Evolutionary conservation across 2,113 vertebrate species (phyloP).

Genomic region (Archocentrus centrarchus): DNA sequence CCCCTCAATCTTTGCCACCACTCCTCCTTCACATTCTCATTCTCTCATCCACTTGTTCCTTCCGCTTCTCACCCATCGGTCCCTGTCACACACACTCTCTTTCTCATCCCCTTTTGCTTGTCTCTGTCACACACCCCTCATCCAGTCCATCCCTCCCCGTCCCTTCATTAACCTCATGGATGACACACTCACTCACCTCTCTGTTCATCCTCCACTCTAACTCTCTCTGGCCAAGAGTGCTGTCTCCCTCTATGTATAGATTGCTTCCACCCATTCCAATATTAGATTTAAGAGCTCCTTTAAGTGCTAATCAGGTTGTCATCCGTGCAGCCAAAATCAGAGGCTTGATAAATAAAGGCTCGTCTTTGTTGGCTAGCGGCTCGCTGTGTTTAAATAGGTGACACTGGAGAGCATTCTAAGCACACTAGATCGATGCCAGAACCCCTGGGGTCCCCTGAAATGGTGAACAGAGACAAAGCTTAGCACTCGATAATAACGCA

Average conservation of each 20-base stretch:
- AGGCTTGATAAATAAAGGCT: constrained; percentile 78
- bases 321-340: constrained; percentile 75
- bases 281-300: constrained; percentile 74
- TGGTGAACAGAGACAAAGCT: constrained; percentile 78
- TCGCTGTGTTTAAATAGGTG: constrained; percentile 78
- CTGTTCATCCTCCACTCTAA: constrained; percentile 57
- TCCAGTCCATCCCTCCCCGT: constrained; percentile 35
- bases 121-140: constrained; percentile 34
- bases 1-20: constrained; percentile 29
- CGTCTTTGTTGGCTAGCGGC: constrained; percentile 71
- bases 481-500: constrained; percentile 75
- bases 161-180: constrained; percentile 58
- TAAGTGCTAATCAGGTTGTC: constrained; percentile 83
- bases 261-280: constrained; percentile 55
- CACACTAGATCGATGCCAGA: constrained; percentile 77
- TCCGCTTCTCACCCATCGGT: constrained; percentile 39
- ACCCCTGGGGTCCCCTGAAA: constrained; percentile 78
- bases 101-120: constrained; percentile 19
- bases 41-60: constrained; percentile 25
- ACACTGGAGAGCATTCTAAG: constrained; percentile 78
- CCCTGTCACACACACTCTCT: constrained; percentile 33
- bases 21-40: constrained; percentile 23
- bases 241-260: constrained; percentile 53
- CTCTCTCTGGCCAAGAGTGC: constrained; percentile 38
- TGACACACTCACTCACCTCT: constrained; percentile 65